Percentiles rank a stretch among this genome's conserved stretches.
phyloP scores from a whole-genome alignment of 2,113 vertebrate species.

The Alosa alosa region DNA sequence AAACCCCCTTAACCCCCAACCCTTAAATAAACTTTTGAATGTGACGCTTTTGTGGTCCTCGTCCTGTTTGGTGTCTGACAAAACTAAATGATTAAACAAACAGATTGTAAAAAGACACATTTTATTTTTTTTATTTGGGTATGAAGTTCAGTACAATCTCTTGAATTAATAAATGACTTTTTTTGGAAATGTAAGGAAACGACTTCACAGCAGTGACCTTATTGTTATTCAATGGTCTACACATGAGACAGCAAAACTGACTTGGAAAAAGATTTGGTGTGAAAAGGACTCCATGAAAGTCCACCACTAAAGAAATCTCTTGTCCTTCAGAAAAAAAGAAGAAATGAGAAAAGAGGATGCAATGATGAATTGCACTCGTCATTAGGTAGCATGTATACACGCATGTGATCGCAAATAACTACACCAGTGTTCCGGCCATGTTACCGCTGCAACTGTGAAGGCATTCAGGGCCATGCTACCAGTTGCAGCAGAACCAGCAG shows the following conservation, averaged over 20 bases:
- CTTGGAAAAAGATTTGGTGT: conserved; percentile 3
- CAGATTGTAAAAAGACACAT: conserved; percentile 62
- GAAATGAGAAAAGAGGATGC: conserved; percentile 27
- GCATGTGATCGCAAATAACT: conserved; percentile 12
- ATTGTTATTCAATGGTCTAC: conserved; percentile 21
- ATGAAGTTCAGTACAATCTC: conserved; percentile 76
- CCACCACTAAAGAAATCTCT: conserved; percentile 61
- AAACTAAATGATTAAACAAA: not conserved
- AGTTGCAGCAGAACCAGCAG: conserved; percentile 33
- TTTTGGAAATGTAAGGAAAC: conserved; percentile 59
- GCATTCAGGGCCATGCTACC: conserved; percentile 26
- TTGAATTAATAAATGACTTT: conserved; percentile 69
- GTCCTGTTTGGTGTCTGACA: no score
- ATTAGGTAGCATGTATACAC: conserved; percentile 28
- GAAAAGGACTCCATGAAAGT: conserved; percentile 41
- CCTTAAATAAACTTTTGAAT: no score
- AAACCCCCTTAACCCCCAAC: no score
- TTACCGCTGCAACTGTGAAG: conserved; percentile 21
- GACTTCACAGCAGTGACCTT: conserved; percentile 66
- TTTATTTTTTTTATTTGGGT: conserved; percentile 75
- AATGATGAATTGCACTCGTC: conserved; percentile 26
- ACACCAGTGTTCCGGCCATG: conserved; percentile 21
- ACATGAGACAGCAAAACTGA: conserved; percentile 11
- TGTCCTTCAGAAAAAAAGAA: not conserved
- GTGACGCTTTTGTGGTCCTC: no score